Evolutionary conservation across 1,140 invertebrate genomes (phyloP).

Genomic region (Caligus rogercresseyi): DNA sequence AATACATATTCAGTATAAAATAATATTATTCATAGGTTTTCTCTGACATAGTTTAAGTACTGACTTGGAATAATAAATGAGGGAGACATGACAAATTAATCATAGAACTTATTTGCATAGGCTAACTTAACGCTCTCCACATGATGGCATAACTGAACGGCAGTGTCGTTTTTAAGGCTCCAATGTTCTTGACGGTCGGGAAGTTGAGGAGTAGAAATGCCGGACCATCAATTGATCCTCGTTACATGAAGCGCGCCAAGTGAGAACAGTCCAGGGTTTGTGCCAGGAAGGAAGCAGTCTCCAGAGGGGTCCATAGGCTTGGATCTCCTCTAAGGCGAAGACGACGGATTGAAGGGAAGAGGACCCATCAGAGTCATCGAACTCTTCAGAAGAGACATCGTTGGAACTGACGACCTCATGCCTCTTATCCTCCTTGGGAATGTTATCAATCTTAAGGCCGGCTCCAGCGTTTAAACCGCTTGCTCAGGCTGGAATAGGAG

Average conservation of each 20-base stretch:
- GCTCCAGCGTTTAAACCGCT: background rate
- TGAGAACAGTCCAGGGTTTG: background rate
- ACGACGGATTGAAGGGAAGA: background rate
- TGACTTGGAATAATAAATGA: background rate
- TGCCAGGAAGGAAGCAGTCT: conserved; percentile 5
- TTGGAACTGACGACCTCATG: background rate
- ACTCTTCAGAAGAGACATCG: background rate
- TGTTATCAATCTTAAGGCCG: conserved; percentile 1
- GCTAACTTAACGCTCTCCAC: conserved; percentile 6
- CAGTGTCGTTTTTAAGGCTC: background rate
- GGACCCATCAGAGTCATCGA: background rate
- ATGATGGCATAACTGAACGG: background rate
- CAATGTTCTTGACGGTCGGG: conserved; percentile 9
- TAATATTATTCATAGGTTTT: no score
- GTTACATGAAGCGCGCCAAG: background rate
- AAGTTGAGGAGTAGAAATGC: conserved; percentile 16
- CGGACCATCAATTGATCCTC: conserved; percentile 5
- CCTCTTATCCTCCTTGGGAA: background rate
- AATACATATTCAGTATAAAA: no score
- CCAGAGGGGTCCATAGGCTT: background rate
- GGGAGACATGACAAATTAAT: background rate
- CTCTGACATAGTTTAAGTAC: no score
- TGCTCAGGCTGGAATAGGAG: background rate
- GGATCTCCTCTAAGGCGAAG: background rate
- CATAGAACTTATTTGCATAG: background rate